These are phyloP conservation scores for Hipposideros larvatus DNA, from an alignment of 2,797 vertebrate species.

Conservation along the genomic window DNA sequence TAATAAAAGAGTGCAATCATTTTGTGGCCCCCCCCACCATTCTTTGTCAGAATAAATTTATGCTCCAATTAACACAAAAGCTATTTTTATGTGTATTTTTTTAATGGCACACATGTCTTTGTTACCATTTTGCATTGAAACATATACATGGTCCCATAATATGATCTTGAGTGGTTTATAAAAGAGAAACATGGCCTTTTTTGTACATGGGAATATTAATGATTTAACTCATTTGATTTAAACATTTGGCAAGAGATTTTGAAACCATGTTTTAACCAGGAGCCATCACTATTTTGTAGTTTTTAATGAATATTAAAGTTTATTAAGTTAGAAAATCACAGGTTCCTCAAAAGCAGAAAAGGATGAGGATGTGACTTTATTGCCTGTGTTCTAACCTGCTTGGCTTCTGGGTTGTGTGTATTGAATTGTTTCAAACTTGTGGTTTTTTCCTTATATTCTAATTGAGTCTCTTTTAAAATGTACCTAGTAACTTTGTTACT, in stretches of 20 bases:
- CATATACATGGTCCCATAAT: neutral
- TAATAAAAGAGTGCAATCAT: constrained; percentile 55
- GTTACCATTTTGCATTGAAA: constrained; percentile 71
- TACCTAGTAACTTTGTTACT: constrained; percentile 71
- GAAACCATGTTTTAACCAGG: neutral
- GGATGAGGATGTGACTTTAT: constrained; percentile 43
- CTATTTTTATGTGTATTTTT: constrained; percentile 68
- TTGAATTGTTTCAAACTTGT: constrained; percentile 50
- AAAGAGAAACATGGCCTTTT: constrained; percentile 42
- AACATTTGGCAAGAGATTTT: constrained; percentile 62
- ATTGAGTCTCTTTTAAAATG: constrained; percentile 57
- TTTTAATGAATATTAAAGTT: constrained; percentile 54
- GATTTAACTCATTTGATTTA: constrained; percentile 54
- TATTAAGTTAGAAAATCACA: constrained; percentile 3
- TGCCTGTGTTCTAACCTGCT: neutral
- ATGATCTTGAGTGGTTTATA: constrained; percentile 45
- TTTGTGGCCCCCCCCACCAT: constrained; percentile 65
- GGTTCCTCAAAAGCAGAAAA: constrained; percentile 70
- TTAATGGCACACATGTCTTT: constrained; percentile 59
- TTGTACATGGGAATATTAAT: constrained; percentile 37
- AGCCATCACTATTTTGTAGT: neutral
- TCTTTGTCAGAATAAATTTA: constrained; percentile 83
- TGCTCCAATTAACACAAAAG: constrained; percentile 83
- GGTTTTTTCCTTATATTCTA: constrained; percentile 12
- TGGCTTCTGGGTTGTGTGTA: constrained; percentile 35